Base-by-base conservation (phyloP, 2,113 vertebrate genomes). In the Phalacrocorax pelagicus region DNA sequence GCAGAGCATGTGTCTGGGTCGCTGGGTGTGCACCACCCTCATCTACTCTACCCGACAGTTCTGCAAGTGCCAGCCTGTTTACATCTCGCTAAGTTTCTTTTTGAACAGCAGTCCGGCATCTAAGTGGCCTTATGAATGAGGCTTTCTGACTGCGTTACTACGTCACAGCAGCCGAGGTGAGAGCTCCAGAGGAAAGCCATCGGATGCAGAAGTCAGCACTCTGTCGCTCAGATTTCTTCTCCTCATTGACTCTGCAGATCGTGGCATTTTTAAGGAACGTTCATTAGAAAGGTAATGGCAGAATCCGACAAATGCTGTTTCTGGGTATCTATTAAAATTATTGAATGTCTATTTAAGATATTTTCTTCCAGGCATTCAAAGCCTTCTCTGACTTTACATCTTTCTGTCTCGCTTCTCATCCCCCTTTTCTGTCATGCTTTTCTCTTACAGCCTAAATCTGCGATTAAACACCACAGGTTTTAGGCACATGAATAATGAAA, bases 221-320 rank as follows among this genome's bases (percentile, higher is more conserved):
- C 81, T 11, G 13, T 18, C 36, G 1, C 65, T 81, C 81, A 8
- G 29, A 18, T 69, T 57, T 30, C 88, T 87, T 63, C 95, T 80
- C 88, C 5, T 24, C 73, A 1, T 1, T 57, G 10, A 15, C 61
- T 47, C 80, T 34, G 57, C 78, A 73, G 51, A 29, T 24, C 26
- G 54, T 9, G 82, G 29, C 24, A 2, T 27, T 82, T 75, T 47
- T 12, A 51, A 95, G 93, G 65, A 82, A 3, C 23, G 0, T 26
- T 40, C 67, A 0, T 14, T 66, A 72, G 42, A 59, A 94, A 97
- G 96, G 96, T 96, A 97, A 96, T 2, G 9, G 46, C 77, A 67
- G 34, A 80, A 9, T 4, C 46, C 59, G 81, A 46, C 32, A 94
- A 4, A 86, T n/a, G 54, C 40, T 90, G 20, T 38, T 70, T 70